Base-by-base conservation (phyloP, 2,888 invertebrate genomes). In the Athalia cordata region DNA sequence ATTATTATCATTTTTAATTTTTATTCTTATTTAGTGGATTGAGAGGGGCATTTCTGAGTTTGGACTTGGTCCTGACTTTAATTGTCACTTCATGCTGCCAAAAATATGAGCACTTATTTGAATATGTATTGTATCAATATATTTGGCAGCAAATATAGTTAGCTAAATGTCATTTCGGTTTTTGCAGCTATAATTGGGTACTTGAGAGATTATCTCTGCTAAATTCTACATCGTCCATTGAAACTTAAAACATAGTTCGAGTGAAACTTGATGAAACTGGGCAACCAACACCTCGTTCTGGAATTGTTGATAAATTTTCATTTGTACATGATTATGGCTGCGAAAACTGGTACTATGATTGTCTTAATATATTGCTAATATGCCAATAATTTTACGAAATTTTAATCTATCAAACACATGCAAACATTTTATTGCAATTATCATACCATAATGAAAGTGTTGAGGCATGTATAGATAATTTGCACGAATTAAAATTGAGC, bases 61-160 rank as follows among this genome's bases (percentile, higher is more conserved):
- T 64, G 7, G 49, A 29, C 15, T 52, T 64, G n/a, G 29, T 50
- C 62, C 62, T 50, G 75, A 45, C 59, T 64, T 50, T 64, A 9
- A 8, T 49, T 66, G 77, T 77, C 77, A 57, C 67, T 29, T 29
- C 29, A 57, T 66, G 47, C 66, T 50, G 65, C 77, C 65, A 77
- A 77, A 77, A 77, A 66, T 77, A 77, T 67, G 66, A 50, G 45
- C 66, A 66, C 59, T 29, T 67, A 79, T 75, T 75, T 75, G 62
- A 62, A 62, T 62, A n/a, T n/a, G n/a, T n/a, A 62, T 75, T 75
- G 62, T 75, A 75, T 75, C 62, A 75, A 75, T 75, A 75, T 75
- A 75, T 75, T 75, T 75, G 29, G 50, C 62, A 75, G 75, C 62
- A 29, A 75, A 75, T 75, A 62, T 75, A 75, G 75, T 78, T 78